These are phyloP conservation scores for Ramphastos sulfuratus DNA, from an alignment of 2,113 vertebrate genomes.

Conservation along the genomic window DNA sequence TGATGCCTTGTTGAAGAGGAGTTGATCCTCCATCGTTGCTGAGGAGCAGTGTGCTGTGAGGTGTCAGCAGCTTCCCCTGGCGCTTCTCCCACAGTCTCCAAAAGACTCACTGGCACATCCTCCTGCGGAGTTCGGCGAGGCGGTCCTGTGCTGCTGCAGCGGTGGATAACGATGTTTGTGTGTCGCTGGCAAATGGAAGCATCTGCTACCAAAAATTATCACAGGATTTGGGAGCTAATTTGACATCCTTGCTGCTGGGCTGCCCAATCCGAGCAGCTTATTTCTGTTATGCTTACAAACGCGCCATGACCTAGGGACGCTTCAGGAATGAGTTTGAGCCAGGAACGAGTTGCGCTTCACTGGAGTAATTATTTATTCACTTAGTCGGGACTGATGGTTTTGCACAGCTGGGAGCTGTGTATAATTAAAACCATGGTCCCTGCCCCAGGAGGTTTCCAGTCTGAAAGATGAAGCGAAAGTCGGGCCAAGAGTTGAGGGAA, in stretches of 20 bases:
- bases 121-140: not conserved
- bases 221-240: not conserved
- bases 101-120: not conserved
- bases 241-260: not conserved
- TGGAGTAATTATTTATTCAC: slow-evolving; percentile 67
- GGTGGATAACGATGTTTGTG: not conserved
- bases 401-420: slow-evolving; percentile 49
- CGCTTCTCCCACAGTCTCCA: not conserved
- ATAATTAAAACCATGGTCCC: slow-evolving; percentile 59
- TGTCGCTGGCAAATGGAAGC: not conserved
- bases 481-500: slow-evolving; percentile 15
- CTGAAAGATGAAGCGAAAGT: slow-evolving; percentile 28
- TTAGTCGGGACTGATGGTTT: slow-evolving; percentile 52
- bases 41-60: not conserved
- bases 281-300: slow-evolving; percentile 37
- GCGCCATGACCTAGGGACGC: not conserved
- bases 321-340: slow-evolving; percentile 39
- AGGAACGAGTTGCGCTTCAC: slow-evolving; percentile 35
- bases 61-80: not conserved
- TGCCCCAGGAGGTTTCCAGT: slow-evolving; percentile 44
- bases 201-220: not conserved
- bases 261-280: not conserved
- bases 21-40: not conserved
- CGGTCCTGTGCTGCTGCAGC: not conserved
- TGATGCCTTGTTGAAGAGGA: not conserved